Conservation (phyloP, 2,113 vertebrate species). For the Anoura caudifer region DNA sequence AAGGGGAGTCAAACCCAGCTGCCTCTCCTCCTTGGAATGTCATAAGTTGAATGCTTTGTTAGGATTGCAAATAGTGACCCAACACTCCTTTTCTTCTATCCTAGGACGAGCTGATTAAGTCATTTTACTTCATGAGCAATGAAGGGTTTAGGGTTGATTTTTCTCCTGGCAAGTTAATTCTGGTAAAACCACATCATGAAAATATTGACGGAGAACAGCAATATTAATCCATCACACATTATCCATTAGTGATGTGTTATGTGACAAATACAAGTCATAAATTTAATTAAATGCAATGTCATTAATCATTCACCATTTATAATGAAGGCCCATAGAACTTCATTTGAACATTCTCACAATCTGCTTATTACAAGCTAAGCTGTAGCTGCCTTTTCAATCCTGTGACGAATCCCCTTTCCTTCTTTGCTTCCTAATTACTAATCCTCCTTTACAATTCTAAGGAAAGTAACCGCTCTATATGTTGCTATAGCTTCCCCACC, state of each 20-base stretch:
- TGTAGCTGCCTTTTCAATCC: slow-evolving; percentile 36
- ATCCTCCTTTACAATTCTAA: slow-evolving; percentile 57
- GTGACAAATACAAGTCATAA: slow-evolving; percentile 65
- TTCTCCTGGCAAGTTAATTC: slow-evolving; percentile 67
- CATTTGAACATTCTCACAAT: slow-evolving; percentile 49
- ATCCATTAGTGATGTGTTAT: slow-evolving; percentile 67
- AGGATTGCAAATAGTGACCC: not conserved
- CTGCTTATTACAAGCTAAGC: slow-evolving; percentile 56
- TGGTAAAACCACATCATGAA: slow-evolving; percentile 66
- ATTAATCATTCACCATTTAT: slow-evolving; percentile 63
- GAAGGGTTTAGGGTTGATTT: slow-evolving; percentile 61
- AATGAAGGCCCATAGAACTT: slow-evolving; percentile 42
- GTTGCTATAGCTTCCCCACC: slow-evolving; percentile 56
- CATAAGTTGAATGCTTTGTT: not conserved
- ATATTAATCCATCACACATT: slow-evolving; percentile 62
- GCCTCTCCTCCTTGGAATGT: not conserved
- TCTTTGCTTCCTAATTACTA: slow-evolving; percentile 58
- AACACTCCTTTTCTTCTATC: slow-evolving; percentile 34
- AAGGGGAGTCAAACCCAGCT: not conserved
- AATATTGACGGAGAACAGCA: slow-evolving; percentile 64
- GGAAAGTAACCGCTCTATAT: slow-evolving; percentile 41
- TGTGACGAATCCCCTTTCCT: slow-evolving; percentile 57
- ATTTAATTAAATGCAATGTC: slow-evolving; percentile 59
- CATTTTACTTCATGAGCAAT: slow-evolving; percentile 45
- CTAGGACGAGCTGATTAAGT: slow-evolving; percentile 56